A percentile compares a stretch with the other conserved stretches of the same genome.
phyloP scores from a whole-genome alignment of 2,113 vertebrate genomes.

The Notiomystis cincta region DNA sequence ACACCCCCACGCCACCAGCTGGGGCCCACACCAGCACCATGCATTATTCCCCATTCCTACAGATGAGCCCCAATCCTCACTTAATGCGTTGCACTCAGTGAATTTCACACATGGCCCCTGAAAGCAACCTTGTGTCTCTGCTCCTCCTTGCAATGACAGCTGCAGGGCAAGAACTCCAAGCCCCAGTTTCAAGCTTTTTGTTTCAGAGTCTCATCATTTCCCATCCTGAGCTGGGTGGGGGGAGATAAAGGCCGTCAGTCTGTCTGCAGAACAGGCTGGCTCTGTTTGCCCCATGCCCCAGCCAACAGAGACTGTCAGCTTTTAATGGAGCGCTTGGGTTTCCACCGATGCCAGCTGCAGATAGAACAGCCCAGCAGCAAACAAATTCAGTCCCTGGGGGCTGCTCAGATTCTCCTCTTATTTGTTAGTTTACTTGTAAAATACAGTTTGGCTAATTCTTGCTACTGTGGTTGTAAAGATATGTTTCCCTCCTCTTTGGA shows the following conservation, averaged over 20 bases:
- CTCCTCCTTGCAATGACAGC: background rate
- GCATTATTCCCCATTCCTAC: background rate
- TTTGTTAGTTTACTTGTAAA: conserved; percentile 70
- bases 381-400: conserved; percentile 45
- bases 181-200: conserved; percentile 25
- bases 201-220: conserved; percentile 48
- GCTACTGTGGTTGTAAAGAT: conserved; percentile 18
- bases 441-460: conserved; percentile 61
- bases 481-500: background rate
- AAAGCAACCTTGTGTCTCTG: background rate
- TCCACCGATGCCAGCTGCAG: conserved; percentile 76
- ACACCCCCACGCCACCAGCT: background rate
- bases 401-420: conserved; percentile 63
- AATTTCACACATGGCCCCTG: background rate
- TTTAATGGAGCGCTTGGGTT: conserved; percentile 75
- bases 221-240: conserved; percentile 45
- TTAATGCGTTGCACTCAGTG: accelerated
- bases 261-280: conserved; percentile 81
- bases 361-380: conserved; percentile 53
- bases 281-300: conserved; percentile 64
- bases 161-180: background rate
- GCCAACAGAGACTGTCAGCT: conserved; percentile 46
- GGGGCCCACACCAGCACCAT: background rate
- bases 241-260: conserved; percentile 81
- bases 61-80: background rate